Evolutionary conservation across 1,140 invertebrate species (phyloP).

Genomic region (Fopius arisanus): DNA sequence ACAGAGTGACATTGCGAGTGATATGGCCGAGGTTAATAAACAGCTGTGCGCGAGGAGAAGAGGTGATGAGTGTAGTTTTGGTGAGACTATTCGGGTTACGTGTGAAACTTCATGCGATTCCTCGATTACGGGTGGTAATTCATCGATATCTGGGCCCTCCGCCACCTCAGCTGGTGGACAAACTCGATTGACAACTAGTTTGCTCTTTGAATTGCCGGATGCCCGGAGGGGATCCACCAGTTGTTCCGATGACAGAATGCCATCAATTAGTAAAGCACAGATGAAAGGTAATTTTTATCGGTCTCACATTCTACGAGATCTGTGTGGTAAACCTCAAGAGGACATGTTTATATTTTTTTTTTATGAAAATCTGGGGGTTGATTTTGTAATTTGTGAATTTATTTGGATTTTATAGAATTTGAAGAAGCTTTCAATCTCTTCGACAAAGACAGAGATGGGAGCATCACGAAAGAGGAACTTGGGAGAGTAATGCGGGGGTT

Average conservation of each 20-base stretch:
- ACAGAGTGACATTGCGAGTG: constrained; percentile 17
- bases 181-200: constrained; percentile 37
- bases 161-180: constrained; percentile 22
- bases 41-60: not conserved
- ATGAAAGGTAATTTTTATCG: constrained; percentile 72
- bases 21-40: not conserved
- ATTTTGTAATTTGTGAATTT: not conserved
- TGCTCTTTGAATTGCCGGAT: constrained; percentile 51
- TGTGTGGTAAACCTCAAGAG: too few relatives aligned
- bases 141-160: constrained; percentile 26
- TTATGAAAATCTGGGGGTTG: too few relatives aligned
- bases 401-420: constrained; percentile 70
- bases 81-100: not conserved
- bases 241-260: constrained; percentile 64
- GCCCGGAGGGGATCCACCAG: constrained; percentile 47
- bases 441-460: constrained; percentile 88
- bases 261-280: constrained; percentile 75
- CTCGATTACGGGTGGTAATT: constrained; percentile 26
- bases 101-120: constrained; percentile 24
- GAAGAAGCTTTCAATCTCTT: constrained; percentile 88
- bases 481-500: constrained; percentile 85
- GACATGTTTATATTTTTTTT: too few relatives aligned
- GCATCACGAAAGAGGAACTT: constrained; percentile 86
- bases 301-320: too few relatives aligned
- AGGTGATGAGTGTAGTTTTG: constrained; percentile 9